These are phyloP conservation scores for Pica pica DNA, from an alignment of 2,113 vertebrate species.

Conservation along the genomic window DNA sequence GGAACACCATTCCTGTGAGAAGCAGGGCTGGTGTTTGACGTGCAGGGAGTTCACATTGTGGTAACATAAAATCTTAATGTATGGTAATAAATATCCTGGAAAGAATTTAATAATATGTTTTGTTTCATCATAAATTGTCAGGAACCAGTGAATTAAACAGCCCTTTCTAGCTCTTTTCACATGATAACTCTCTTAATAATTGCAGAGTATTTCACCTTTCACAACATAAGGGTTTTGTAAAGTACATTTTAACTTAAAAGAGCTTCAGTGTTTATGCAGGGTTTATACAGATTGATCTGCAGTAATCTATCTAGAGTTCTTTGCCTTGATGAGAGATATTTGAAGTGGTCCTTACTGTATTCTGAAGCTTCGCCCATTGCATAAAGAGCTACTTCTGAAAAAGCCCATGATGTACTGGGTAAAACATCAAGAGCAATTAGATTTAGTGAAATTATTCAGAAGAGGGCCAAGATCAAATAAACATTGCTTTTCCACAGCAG, in stretches of 20 bases:
- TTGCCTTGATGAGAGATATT: conserved; percentile 60
- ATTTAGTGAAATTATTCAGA: conserved; percentile 66
- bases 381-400: conserved; percentile 52
- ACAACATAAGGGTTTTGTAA: neutral
- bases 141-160: neutral
- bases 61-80: neutral
- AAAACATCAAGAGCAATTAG: conserved; percentile 70
- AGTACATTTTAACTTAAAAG: conserved; percentile 49
- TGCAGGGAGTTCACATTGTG: neutral
- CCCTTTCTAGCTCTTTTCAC: neutral
- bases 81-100: neutral
- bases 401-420: conserved; percentile 38
- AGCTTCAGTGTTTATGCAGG: conserved; percentile 27
- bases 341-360: conserved; percentile 56
- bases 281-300: conserved; percentile 54
- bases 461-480: conserved; percentile 68
- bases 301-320: conserved; percentile 52
- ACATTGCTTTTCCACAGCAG: conserved; percentile 49
- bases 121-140: neutral
- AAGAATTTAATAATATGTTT: neutral
- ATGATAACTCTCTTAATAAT: neutral
- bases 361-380: conserved; percentile 31
- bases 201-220: neutral
- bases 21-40: neutral
- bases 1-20: neutral